Evolutionary conservation across 2,113 vertebrate species (phyloP).

Genomic region (Xenus cinereus): DNA sequence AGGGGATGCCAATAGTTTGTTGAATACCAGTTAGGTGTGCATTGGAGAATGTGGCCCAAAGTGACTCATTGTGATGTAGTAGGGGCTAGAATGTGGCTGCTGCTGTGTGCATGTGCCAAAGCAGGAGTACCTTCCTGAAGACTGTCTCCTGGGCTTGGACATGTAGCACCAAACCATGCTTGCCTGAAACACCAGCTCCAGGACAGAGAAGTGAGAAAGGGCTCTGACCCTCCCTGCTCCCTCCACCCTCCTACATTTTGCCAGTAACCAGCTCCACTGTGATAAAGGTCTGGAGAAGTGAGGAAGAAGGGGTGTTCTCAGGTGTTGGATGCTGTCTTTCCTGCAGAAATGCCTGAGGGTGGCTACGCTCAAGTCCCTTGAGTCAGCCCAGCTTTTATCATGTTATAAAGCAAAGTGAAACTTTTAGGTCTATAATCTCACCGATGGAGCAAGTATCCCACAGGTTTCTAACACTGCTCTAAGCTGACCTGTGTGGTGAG

Average conservation of each 20-base stretch:
- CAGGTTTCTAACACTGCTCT: neutral
- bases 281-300: neutral
- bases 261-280: neutral
- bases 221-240: neutral
- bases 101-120: neutral
- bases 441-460: neutral
- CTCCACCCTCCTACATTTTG: neutral
- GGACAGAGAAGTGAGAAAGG: neutral
- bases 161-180: neutral
- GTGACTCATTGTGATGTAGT: accelerated
- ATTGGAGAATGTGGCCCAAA: accelerated
- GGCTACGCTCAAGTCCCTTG: neutral
- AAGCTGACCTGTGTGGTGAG: neutral
- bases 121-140: neutral
- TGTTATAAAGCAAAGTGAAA: neutral
- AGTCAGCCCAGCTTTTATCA: neutral
- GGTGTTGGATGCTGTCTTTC: neutral
- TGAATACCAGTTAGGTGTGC: neutral
- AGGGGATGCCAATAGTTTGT: neutral
- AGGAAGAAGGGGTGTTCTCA: neutral
- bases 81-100: neutral
- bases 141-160: neutral
- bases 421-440: neutral
- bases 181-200: neutral
- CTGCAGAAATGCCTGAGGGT: neutral